Evolutionary conservation across 2,797 vertebrate species (phyloP).

Genomic region (Parotocinclus haroldoi): DNA sequence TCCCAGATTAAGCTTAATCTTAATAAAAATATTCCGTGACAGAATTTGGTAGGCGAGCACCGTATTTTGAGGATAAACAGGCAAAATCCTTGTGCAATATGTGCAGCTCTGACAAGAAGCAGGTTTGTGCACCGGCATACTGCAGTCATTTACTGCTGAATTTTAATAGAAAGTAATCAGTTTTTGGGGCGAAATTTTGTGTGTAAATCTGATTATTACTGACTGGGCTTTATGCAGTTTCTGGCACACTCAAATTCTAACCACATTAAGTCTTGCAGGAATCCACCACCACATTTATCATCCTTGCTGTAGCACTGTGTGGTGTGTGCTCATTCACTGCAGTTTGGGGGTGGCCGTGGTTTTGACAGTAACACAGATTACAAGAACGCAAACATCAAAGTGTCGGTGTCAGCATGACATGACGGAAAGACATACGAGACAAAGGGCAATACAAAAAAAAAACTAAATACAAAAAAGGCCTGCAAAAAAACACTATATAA

Average conservation of each 20-base stretch:
- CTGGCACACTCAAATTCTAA: slow-evolving; percentile 9
- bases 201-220: slow-evolving; percentile 12
- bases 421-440: slow-evolving; percentile 15
- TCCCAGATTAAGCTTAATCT: too few relatives aligned
- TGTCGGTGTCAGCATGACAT: slow-evolving; percentile 8
- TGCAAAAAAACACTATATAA: too few relatives aligned
- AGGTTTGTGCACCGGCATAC: neutral
- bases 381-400: slow-evolving; percentile 6
- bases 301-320: neutral
- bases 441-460: neutral
- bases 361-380: slow-evolving; percentile 26
- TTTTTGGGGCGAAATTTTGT: neutral
- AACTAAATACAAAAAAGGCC: too few relatives aligned
- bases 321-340: slow-evolving; percentile 12
- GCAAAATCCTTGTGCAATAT: neutral
- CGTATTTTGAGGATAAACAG: neutral
- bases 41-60: too few relatives aligned
- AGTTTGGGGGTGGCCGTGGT: slow-evolving; percentile 14
- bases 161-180: slow-evolving; percentile 2
- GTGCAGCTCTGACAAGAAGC: neutral
- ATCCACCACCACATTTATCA: slow-evolving; percentile 13
- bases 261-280: slow-evolving; percentile 20
- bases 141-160: neutral
- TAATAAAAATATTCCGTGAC: too few relatives aligned
- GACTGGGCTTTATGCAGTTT: slow-evolving; percentile 2